Evolutionary conservation across 2,797 vertebrate genomes (phyloP), one percentile per base, ranked within the genome.

Genomic region (Rhinoraja longicauda): DNA sequence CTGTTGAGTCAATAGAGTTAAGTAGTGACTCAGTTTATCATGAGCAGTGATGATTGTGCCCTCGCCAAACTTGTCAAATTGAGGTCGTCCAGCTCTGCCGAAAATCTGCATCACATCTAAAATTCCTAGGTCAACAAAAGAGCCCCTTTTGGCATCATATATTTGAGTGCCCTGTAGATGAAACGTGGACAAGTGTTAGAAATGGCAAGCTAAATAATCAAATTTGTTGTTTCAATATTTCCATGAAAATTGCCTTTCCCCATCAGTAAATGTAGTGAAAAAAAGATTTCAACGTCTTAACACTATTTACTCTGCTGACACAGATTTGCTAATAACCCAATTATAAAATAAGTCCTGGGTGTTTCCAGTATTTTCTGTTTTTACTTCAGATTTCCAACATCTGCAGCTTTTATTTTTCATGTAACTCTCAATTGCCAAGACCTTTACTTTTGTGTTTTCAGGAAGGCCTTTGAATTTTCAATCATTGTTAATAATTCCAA

Each of bases 101-200:
- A 99, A 99, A 95, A 99, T 99, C 97, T 99, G 99, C 98, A 99
- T 99, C 95, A 99, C 98, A 94, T 99, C 99, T 96, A 99, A 96
- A 96, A 99, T 99, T 94, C 99, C 98, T 95, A 99, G 97, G 95
- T 99, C 99, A 96, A 99, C 98, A 96, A 99, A 96, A 6, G 98
- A 93, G 0, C 99, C 99, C 88, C 99, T 97, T 96, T 99, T 99
- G 93, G 98, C 98, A 93, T 98, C 98, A 93, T 99, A 99, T 95
- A 99, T 99, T 94, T 99, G 98, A 95, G 99, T 99, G 93, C 99
- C 99, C 99, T 99, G 95, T 92, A 10, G 39, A 92, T 45, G 26
- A 92, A 92, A 9, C 26, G 75, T 6, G 24, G 19, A 53, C 10
- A 94, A 92, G 81, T 93, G 93, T 92, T 94, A 62, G 91, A 93